These are phyloP conservation scores for Actinia tenebrosa DNA, from an alignment of 64 coral and sea anemone species.

Conservation along the genomic window DNA sequence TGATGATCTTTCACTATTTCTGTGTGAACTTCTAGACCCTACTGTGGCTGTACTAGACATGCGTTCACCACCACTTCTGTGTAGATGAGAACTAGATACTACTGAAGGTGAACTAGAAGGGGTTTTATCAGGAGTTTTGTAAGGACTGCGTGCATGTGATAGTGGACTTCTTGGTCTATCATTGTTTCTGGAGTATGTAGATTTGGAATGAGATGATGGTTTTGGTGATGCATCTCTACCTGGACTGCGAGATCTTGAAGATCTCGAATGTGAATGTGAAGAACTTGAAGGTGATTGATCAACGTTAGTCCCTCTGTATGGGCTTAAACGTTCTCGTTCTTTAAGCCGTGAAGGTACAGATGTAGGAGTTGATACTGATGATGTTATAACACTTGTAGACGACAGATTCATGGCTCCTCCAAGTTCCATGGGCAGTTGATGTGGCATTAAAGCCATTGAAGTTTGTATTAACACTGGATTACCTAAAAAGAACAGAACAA, in stretches of 20 bases:
- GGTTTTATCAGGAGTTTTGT: background rate
- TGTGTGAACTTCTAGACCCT: background rate
- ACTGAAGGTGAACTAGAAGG: slow-evolving; percentile 11
- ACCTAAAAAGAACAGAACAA: background rate
- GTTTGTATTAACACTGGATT: background rate
- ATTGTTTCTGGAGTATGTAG: background rate
- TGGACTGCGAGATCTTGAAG: slow-evolving; percentile 15
- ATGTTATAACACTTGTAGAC: slow-evolving; percentile 4
- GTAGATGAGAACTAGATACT: background rate
- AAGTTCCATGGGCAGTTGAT: background rate
- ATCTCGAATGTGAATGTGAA: background rate
- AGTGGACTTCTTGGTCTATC: background rate
- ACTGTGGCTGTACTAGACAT: background rate
- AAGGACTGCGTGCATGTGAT: background rate
- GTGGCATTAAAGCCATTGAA: background rate
- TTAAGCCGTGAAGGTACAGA: slow-evolving; percentile 17
- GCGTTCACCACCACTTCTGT: background rate
- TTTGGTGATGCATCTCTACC: background rate
- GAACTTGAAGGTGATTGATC: background rate
- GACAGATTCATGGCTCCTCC: slow-evolving; percentile 31
- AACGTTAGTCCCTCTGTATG: slow-evolving; percentile 11
- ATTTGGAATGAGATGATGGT: background rate
- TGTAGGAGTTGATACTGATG: background rate
- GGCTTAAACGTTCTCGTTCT: slow-evolving; percentile 31
- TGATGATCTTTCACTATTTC: slow-evolving; percentile 7